Conservation (phyloP, 2,113 vertebrate genomes). For the Ailurus styani region DNA sequence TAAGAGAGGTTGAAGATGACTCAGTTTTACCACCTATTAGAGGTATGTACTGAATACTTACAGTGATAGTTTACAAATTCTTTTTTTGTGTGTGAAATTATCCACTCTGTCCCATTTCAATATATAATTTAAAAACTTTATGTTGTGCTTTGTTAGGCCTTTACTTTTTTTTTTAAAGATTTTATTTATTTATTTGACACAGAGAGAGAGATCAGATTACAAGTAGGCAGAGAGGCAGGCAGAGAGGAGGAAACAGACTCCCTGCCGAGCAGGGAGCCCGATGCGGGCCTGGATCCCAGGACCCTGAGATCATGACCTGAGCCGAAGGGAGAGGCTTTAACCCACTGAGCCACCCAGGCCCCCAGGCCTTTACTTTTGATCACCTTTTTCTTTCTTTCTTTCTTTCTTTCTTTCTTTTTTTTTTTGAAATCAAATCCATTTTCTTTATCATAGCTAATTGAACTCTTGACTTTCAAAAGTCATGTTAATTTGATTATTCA, state of each 20-base stretch:
- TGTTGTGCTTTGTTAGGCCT: neutral
- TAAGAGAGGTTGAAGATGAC: neutral
- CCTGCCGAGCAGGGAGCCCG: too few species aligned
- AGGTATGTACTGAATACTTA: neutral
- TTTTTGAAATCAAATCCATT: neutral
- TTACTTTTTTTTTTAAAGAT: too few species aligned
- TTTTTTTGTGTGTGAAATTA: neutral
- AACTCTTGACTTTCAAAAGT: neutral
- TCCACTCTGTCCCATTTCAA: neutral
- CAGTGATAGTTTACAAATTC: neutral
- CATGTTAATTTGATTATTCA: neutral
- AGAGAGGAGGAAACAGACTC: too few species aligned
- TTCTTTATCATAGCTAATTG: neutral
- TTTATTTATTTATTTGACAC: too few species aligned
- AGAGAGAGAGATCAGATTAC: too few species aligned
- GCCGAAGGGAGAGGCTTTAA: too few species aligned
- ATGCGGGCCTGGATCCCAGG: too few species aligned
- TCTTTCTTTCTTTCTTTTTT: too few species aligned
- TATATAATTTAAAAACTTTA: neutral
- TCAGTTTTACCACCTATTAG: neutral
- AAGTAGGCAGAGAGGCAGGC: too few species aligned
- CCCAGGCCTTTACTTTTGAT: neutral
- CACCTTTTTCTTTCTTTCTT: neutral
- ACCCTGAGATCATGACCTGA: too few species aligned
- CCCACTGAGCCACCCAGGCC: too few species aligned